phyloP scores from a whole-genome alignment of 2,113 vertebrate species.

The Solea solea region DNA sequence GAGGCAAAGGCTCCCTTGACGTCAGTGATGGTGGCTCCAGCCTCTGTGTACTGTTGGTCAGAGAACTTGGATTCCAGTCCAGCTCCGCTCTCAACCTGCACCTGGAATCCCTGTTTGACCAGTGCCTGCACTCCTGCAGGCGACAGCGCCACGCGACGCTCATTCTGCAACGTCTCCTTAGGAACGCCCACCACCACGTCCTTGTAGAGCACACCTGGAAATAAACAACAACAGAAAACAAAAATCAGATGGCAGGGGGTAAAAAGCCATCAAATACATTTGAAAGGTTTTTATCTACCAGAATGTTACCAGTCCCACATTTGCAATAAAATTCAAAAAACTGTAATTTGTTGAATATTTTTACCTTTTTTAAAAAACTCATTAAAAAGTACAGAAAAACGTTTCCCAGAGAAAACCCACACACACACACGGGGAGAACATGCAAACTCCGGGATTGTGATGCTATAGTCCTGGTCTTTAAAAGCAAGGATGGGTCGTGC shows the following conservation, averaged over 20 bases:
- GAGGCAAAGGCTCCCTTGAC: slow-evolving; percentile 72
- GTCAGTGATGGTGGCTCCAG: slow-evolving; percentile 73
- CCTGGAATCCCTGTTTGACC: slow-evolving; percentile 80
- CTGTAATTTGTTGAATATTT: no score
- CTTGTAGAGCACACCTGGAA: slow-evolving; percentile 71
- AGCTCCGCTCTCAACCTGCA: slow-evolving; percentile 79
- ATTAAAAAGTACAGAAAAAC: no score
- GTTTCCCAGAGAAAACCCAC: no score
- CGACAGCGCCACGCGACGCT: slow-evolving; percentile 77
- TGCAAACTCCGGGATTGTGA: no score
- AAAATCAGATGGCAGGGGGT: neutral
- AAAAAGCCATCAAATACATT: neutral
- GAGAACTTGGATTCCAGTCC: slow-evolving; percentile 81
- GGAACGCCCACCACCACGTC: slow-evolving; percentile 79
- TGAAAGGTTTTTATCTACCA: neutral
- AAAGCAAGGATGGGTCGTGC: no score
- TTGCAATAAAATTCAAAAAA: no score
- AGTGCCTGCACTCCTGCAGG: slow-evolving; percentile 74
- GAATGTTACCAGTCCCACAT: no score
- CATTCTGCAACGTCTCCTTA: slow-evolving; percentile 76
- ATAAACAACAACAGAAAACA: neutral
- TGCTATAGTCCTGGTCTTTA: no score
- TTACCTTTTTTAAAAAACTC: no score
- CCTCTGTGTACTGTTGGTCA: slow-evolving; percentile 75
- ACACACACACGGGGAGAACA: no score